phyloP scores from a whole-genome alignment of 2,113 vertebrate genomes.

The Calonectris borealis region DNA sequence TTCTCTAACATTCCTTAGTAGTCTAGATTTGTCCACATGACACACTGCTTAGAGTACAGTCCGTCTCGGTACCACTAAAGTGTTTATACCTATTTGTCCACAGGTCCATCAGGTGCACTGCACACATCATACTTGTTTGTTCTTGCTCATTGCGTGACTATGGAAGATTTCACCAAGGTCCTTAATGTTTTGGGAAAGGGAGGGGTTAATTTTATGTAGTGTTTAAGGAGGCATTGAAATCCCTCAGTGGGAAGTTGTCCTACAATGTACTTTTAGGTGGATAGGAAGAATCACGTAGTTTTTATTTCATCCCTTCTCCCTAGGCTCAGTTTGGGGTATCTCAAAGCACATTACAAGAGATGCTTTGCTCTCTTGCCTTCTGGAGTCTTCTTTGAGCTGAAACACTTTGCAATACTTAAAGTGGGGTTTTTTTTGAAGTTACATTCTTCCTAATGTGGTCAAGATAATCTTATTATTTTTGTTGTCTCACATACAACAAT shows the following conservation, averaged over 20 bases:
- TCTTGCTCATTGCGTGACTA: not conserved
- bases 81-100: not conserved
- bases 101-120: not conserved
- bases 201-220: not conserved
- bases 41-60: not conserved
- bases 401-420: not conserved
- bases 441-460: not conserved
- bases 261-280: not conserved
- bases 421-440: not conserved
- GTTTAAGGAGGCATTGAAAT: not conserved
- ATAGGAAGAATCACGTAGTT: not conserved
- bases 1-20: not conserved
- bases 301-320: not conserved
- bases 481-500: not conserved
- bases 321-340: not conserved
- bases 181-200: not conserved
- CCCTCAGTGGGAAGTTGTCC: not conserved
- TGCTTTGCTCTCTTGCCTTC: not conserved
- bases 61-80: rapidly evolving
- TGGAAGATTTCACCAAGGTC: not conserved
- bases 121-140: not conserved
- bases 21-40: not conserved
- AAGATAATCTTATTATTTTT: not conserved
- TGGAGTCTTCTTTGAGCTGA: not conserved
- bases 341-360: not conserved